Evolutionary conservation across 2,888 invertebrate genomes (phyloP).

Genomic region (Sarcophaga caerulescens): DNA sequence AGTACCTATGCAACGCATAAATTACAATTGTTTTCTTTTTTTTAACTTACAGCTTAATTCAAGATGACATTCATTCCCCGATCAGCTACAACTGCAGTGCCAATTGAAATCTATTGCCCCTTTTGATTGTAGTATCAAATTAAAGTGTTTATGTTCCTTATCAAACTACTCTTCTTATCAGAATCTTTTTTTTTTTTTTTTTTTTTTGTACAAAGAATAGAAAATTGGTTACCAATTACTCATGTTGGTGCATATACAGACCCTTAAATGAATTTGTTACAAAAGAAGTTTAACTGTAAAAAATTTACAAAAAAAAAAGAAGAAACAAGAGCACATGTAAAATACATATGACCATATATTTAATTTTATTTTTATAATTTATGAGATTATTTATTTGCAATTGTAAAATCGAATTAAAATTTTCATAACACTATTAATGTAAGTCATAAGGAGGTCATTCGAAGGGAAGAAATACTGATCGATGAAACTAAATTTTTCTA

Average conservation of each 20-base stretch:
- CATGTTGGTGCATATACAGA: not conserved
- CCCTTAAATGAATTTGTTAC: not conserved
- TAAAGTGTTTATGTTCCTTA: constrained; percentile 47
- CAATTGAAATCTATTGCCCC: constrained; percentile 18
- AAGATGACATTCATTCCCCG: constrained; percentile 24
- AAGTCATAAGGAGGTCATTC: too few relatives aligned
- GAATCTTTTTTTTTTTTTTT: constrained; percentile 25
- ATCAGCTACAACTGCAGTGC: constrained; percentile 46
- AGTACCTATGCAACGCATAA: too few relatives aligned
- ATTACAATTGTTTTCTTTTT: too few relatives aligned
- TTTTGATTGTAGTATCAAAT: not conserved
- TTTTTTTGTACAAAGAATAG: not conserved
- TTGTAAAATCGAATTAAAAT: too few relatives aligned
- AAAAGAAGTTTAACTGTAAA: too few relatives aligned
- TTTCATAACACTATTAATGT: too few relatives aligned
- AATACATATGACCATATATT: not conserved
- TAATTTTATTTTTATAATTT: too few relatives aligned
- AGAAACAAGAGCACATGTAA: not conserved
- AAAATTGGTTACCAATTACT: constrained; percentile 2
- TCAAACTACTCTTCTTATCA: constrained; percentile 23
- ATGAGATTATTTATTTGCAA: too few relatives aligned
- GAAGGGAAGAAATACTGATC: too few relatives aligned
- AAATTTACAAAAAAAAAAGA: not conserved
- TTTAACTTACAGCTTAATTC: not conserved
- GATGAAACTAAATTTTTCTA: too few relatives aligned